Evolutionary conservation across 2,888 invertebrate species (phyloP), one percentile per base, ranked within the genome.

Genomic region (Melieria picta): DNA sequence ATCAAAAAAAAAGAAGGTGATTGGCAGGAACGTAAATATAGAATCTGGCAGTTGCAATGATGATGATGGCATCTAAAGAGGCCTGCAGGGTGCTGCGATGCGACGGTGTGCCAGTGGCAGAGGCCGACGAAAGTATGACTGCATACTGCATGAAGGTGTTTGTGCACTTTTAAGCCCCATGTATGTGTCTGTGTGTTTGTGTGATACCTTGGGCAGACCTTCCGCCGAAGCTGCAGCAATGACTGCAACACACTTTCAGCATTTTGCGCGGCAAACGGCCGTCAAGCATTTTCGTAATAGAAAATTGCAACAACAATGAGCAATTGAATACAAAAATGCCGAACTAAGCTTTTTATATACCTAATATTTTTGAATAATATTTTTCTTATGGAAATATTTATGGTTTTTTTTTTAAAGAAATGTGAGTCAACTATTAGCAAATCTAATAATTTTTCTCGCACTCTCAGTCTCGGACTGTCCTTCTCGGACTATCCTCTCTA

Each of bases 1-100:
- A 68, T 62, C 47, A 62, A 72, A 60, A 58, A 62, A 58, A 63
- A 71, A 47, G 56, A 65, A 71, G 50, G 11, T 46, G 30, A 64
- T 48, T 47, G 11, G 61, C 64, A 64, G 64, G 55, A 69, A 69
- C 47, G 50, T 45, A 57, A 68, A 64, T 52, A 61, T 13, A 63
- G 48, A 64, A 57, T 64, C 13, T 64, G 68, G 52, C 50, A 52
- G 52, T 52, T 52, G 43, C 30, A 65, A 55, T 52, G 45, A 65
- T 11, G n/a, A 13, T 46, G n/a, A 13, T 11, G 16, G 45, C 46
- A 45, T 13, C 43, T n/a, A 16, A 62, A 62, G 47, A 48, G 16
- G 30, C 10, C 48, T 30, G 30, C 30, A 30, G 30, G 30, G 30
- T 30, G 30, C 30, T 30, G 30, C 30, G 30, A 30, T 30, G 30